Conservation (phyloP, 2,113 vertebrate species). For the Malurus elegans region DNA sequence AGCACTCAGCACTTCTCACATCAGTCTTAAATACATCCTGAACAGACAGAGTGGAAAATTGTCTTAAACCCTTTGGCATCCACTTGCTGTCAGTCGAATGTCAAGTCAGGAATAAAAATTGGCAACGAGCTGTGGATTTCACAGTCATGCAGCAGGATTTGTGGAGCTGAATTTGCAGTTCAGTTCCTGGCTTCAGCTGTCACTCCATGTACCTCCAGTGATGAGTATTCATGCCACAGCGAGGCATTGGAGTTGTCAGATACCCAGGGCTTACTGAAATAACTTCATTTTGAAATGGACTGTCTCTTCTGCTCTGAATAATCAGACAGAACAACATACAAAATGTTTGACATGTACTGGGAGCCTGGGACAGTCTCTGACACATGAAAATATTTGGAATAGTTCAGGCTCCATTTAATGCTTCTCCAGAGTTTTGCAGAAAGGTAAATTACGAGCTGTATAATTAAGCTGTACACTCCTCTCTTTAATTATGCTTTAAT, state of each 20-base stretch:
- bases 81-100: slow-evolving; percentile 42
- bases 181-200: slow-evolving; percentile 32
- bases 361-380: background rate
- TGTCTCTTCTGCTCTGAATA: slow-evolving; percentile 37
- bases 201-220: background rate
- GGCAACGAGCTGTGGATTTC: slow-evolving; percentile 49
- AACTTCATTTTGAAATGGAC: slow-evolving; percentile 51
- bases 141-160: slow-evolving; percentile 31
- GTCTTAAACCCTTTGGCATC: slow-evolving; percentile 59
- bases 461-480: background rate
- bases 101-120: slow-evolving; percentile 57
- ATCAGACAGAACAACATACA: slow-evolving; percentile 28
- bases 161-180: slow-evolving; percentile 53
- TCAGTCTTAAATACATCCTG: slow-evolving; percentile 18
- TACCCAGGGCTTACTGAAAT: slow-evolving; percentile 34
- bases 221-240: background rate
- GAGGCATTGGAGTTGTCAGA: slow-evolving; percentile 40
- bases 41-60: slow-evolving; percentile 54
- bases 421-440: background rate
- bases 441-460: background rate
- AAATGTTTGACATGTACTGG: slow-evolving; percentile 13
- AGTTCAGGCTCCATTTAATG: background rate
- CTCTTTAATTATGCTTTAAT: slow-evolving; percentile 1
- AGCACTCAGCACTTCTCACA: background rate
- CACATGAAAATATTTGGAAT: background rate